Base-by-base conservation (phyloP, 1,140 invertebrate species). In the Brachionus angularis region DNA sequence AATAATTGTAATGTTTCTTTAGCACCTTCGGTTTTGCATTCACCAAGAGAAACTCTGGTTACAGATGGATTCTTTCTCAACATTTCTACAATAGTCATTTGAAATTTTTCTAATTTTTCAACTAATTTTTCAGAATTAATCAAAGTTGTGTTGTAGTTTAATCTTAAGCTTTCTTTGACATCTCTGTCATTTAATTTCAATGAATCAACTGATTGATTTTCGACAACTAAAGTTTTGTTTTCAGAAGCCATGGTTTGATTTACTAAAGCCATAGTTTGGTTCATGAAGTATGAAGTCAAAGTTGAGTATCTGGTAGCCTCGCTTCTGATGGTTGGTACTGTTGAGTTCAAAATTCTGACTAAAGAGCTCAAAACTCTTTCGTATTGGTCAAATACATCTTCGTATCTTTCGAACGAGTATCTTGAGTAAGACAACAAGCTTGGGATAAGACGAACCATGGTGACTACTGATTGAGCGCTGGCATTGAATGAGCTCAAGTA, bases 351-450 rank as follows among this genome's bases (percentile, higher is more conserved):
- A 33, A 8, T 33, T 8, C 23, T 33, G 12, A 31, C 16, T 21
- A 67, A 34, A n/a, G 25, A 16, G 10, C 3, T n/a, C n/a, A 67
- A 36, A 18, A 67, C 42, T 31, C 18, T 31, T 36, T 47, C 33
- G 25, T 44, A 67, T 12, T 67, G 62, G 10, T 29, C 16, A 12
- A 67, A 67, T 18, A 67, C 62, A 27, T 33, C 14, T 12, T 29
- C 42, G 29, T 67, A 67, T 46, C 62, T 46, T 8, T 67, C 62
- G 21, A 18, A 10, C 23, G 62, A 46, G 25, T 67, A 67, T 23
- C 18, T 47, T 5, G 62, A 31, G 16, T 67, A 67, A 18, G 62
- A 67, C 10, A 67, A 18, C n/a, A 67, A 34, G 25, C 23, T 67
- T 2, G 62, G 62, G 16, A 47, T 34, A 10, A 67, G 29, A 3